phyloP scores from a whole-genome alignment of 2,113 vertebrate species.

The Ornithorhynchus anatinus region DNA sequence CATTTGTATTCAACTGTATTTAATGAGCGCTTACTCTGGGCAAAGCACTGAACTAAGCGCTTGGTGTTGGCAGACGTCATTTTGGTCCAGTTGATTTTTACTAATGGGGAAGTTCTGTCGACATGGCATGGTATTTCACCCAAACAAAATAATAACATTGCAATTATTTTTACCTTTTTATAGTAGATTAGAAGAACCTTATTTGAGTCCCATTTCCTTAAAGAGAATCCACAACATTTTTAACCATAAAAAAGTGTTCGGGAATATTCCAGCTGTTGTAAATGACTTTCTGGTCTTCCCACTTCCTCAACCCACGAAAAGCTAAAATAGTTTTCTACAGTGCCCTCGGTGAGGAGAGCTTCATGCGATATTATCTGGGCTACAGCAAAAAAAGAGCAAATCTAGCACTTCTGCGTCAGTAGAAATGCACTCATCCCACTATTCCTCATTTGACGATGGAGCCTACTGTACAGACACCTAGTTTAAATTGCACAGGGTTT shows the following conservation, averaged over 20 bases:
- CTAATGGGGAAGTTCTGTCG: neutral
- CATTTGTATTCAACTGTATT: too few species aligned
- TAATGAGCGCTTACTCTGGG: too few species aligned
- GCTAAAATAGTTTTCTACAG: neutral
- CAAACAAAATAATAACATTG: neutral
- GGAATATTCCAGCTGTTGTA: neutral
- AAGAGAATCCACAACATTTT: neutral
- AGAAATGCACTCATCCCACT: neutral
- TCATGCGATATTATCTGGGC: neutral
- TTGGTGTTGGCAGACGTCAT: neutral
- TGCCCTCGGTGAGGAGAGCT: neutral
- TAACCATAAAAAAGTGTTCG: neutral
- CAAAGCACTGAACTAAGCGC: too few species aligned
- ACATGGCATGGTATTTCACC: neutral
- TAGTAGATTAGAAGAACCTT: neutral
- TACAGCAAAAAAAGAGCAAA: neutral
- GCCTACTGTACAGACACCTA: neutral
- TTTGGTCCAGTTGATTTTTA: fast-evolving
- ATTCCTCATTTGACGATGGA: neutral
- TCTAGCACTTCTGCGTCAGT: neutral
- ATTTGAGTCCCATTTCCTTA: neutral
- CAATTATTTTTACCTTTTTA: neutral
- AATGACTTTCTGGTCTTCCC: neutral
- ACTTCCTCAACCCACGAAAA: neutral
- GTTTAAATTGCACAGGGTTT: neutral